These are phyloP conservation scores for Perca schrenkii DNA, from an alignment of 2,113 vertebrate species.

Conservation along the genomic window DNA sequence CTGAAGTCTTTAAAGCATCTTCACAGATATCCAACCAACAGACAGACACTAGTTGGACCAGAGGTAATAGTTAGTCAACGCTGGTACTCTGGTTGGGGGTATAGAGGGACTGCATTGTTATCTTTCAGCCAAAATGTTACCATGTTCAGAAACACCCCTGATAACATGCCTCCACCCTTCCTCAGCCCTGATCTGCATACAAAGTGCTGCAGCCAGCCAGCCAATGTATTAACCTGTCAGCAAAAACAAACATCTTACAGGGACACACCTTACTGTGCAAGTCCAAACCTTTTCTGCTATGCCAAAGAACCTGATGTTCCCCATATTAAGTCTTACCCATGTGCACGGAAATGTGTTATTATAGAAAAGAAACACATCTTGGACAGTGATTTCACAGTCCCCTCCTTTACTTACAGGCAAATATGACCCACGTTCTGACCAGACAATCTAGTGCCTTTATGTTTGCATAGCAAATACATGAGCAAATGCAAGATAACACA, in stretches of 20 bases:
- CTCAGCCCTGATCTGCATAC: constrained; percentile 27
- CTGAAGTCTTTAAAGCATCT: background rate
- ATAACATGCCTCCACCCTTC: constrained; percentile 62
- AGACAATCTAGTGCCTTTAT: background rate
- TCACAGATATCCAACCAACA: background rate
- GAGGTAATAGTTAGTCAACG: background rate
- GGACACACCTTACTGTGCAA: constrained; percentile 20
- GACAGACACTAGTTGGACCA: background rate
- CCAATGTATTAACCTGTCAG: constrained; percentile 37
- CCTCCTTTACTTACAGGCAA: constrained; percentile 22
- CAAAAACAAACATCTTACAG: constrained; percentile 8
- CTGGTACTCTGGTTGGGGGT: background rate
- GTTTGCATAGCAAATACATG: constrained; percentile 58
- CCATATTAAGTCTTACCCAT: constrained; percentile 4
- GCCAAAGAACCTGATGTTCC: background rate
- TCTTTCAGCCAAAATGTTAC: constrained; percentile 60
- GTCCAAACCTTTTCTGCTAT: background rate
- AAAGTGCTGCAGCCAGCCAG: background rate
- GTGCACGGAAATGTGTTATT: background rate
- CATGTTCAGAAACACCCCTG: constrained; percentile 57
- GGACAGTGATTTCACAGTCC: background rate
- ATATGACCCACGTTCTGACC: background rate
- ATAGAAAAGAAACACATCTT: background rate
- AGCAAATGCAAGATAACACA: background rate
- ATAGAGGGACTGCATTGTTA: constrained; percentile 34